These are phyloP conservation scores for Pomacea canaliculata DNA, from an alignment of 2,888 invertebrate genomes.

Conservation along the genomic window DNA sequence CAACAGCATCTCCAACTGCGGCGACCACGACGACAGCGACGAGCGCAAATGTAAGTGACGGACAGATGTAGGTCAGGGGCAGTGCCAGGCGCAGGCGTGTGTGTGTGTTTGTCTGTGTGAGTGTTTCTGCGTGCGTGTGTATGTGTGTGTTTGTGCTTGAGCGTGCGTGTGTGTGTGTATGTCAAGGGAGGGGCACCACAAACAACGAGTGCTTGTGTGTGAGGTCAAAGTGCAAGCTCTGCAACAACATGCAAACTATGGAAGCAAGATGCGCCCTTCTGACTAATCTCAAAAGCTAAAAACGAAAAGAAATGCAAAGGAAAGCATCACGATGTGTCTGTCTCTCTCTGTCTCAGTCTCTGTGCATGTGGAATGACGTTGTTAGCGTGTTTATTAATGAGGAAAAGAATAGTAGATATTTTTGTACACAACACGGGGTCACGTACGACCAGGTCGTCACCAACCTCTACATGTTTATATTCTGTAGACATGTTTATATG, in stretches of 20 bases:
- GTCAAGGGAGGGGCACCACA: neutral
- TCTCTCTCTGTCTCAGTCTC: no score
- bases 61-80: neutral
- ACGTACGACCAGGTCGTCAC: no score
- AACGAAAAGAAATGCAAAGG: neutral
- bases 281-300: neutral
- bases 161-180: neutral
- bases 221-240: no score
- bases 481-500: no score
- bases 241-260: no score
- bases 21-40: constrained; percentile 63
- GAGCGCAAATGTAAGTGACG: constrained; percentile 60
- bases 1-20: constrained; percentile 82
- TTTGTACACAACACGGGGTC: no score
- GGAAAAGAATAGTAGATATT: no score
- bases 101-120: constrained; percentile 2
- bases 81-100: neutral
- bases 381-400: no score
- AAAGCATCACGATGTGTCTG: neutral
- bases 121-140: neutral
- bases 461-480: no score
- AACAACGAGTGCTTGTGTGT: neutral
- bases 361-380: no score
- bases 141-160: neutral
- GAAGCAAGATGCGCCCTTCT: no score